Percentiles rank a stretch among this genome's conserved stretches.
Evolutionary conservation across 2,888 invertebrate genomes (phyloP).

Genomic region (Liopterus haemorrhoidalis): DNA sequence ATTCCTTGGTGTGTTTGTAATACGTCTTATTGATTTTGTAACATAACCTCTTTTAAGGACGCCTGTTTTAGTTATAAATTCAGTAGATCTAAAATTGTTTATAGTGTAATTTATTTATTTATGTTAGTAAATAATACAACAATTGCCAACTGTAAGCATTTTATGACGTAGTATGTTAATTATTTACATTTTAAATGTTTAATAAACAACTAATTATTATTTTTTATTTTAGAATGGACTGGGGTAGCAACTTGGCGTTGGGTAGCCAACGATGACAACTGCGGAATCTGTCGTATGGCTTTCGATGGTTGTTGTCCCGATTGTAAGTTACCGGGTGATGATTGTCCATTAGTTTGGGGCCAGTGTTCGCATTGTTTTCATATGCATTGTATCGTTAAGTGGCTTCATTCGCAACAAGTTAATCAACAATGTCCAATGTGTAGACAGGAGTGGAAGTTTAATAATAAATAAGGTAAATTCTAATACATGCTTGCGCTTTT

Average conservation of each 20-base stretch:
- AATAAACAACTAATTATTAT: slow-evolving; percentile 4
- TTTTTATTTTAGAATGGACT: slow-evolving; percentile 65
- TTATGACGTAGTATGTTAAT: slow-evolving; percentile 43
- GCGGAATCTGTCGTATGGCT: slow-evolving; percentile 98
- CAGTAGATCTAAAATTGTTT: too few relatives aligned
- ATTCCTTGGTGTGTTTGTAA: slow-evolving; percentile 2
- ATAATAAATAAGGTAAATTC: too few relatives aligned
- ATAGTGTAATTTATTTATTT: slow-evolving; percentile 27
- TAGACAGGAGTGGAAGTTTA: slow-evolving; percentile 98
- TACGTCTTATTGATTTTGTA: too few relatives aligned
- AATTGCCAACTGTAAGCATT: slow-evolving; percentile 44
- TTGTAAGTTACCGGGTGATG: slow-evolving; percentile 95
- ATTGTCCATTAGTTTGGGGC: slow-evolving; percentile 97
- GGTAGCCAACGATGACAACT: slow-evolving; percentile 98
- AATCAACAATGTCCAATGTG: slow-evolving; percentile 94
- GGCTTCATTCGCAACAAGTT: slow-evolving; percentile 89
- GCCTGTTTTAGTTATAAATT: too few relatives aligned
- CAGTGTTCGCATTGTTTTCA: slow-evolving; percentile 99
- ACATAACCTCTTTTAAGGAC: too few relatives aligned
- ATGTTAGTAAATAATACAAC: slow-evolving; percentile 37
- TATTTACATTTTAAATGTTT: slow-evolving; percentile 15
- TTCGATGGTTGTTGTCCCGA: slow-evolving; percentile 98
- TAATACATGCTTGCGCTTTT: too few relatives aligned
- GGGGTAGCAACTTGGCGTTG: slow-evolving; percentile 98
- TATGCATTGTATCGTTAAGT: slow-evolving; percentile 99